These are phyloP conservation scores for Rana temporaria DNA, from an alignment of 2,113 vertebrate genomes.

Conservation along the genomic window DNA sequence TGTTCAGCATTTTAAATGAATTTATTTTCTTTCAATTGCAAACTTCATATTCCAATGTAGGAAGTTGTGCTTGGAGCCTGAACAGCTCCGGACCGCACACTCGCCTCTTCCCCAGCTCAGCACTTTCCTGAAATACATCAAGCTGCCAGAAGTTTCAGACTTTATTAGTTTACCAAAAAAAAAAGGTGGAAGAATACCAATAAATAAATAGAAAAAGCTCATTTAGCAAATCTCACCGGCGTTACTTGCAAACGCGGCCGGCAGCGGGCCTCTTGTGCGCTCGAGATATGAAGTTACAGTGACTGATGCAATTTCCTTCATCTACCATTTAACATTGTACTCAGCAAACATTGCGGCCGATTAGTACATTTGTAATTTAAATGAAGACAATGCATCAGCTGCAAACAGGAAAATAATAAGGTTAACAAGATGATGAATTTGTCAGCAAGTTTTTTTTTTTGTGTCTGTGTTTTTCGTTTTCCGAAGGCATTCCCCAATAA, in stretches of 20 bases:
- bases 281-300: constrained; percentile 73
- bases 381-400: constrained; percentile 80
- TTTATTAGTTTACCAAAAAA: constrained; percentile 32
- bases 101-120: fast-evolving
- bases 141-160: constrained; percentile 57
- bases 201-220: constrained; percentile 63
- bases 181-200: constrained; percentile 54
- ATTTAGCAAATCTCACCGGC: constrained; percentile 62
- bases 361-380: constrained; percentile 84
- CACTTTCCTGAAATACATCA: not conserved
- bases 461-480: not conserved
- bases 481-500: constrained; percentile 59
- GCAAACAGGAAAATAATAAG: constrained; percentile 70
- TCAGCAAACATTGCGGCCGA: constrained; percentile 81
- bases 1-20: too few relatives aligned
- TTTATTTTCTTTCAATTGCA: too few relatives aligned
- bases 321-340: constrained; percentile 79
- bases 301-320: constrained; percentile 78
- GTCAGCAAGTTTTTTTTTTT: constrained; percentile 57
- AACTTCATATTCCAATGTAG: too few relatives aligned
- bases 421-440: constrained; percentile 75
- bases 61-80: too few relatives aligned
- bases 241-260: constrained; percentile 42
- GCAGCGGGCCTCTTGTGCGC: constrained; percentile 64
- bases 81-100: not conserved